Base-by-base conservation (phyloP, 1,140 invertebrate species). In the Drosophila sturtevanti region DNA sequence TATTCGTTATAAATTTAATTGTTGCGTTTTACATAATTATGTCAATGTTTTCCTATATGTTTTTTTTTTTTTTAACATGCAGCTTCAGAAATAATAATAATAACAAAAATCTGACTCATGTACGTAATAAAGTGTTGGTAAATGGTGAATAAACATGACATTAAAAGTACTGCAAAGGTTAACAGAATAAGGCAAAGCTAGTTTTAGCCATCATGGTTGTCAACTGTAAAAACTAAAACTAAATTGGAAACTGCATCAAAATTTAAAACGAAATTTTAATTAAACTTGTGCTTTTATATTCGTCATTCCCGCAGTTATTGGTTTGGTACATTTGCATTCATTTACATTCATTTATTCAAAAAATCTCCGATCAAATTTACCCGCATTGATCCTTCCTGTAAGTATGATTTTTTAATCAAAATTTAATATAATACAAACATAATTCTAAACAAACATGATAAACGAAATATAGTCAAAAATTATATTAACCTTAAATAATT, bases 41-140 rank as follows among this genome's bases (percentile, higher is more conserved):
- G 41, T 0, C 16, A 44, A n/a, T n/a, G n/a, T n/a, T n/a, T n/a
- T n/a, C n/a, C n/a, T n/a, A n/a, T n/a, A n/a, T n/a, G n/a, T n/a
- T n/a, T n/a, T 44, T 14, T 18, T 44, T 41, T 24, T 44, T 44
- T 9, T 1, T 44, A 37, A 34, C 10, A 38, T 68, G 4, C 11
- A 35, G 6, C 22, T 71, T 54, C 38, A n/a, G n/a, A n/a, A 70
- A 54, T 61, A 72, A 58, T 21, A 73, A 66, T 71, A 73, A 67
- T 37, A 48, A 14, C 37, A 60, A 65, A 31, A 11, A 21, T 12
- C 61, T 73, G 62, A 75, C 71, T 75, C 71, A 75, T 18, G 27
- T 31, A 7, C 27, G 7, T 31, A 1, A 31, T 6, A 31, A 31
- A 31, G 27, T 31, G 27, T 31, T 31, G 27, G 27, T 31, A 31